A percentile compares a stretch with the other conserved stretches of the same genome.
Evolutionary conservation across 2,797 vertebrate species (phyloP).

Genomic region (Sitta carolinensis): DNA sequence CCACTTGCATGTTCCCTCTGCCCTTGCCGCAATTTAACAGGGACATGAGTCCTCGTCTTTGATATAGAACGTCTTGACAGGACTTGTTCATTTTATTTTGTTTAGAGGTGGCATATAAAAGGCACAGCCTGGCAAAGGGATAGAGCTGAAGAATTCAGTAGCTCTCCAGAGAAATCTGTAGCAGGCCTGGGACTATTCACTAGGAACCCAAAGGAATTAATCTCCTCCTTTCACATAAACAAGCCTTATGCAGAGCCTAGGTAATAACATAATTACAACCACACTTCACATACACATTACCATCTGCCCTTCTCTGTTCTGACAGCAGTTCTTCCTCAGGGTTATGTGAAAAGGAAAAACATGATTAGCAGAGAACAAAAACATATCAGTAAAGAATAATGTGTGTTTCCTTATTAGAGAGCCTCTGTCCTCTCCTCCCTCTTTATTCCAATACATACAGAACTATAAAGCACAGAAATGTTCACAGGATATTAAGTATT

Average conservation of each 20-base stretch:
- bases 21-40: background rate
- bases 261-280: constrained; percentile 45
- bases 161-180: constrained; percentile 33
- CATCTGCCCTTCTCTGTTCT: background rate
- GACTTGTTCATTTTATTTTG: background rate
- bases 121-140: background rate
- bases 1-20: fast-evolving
- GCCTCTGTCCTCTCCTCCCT: background rate
- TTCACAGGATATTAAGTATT: constrained; percentile 55
- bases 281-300: constrained; percentile 4
- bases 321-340: background rate
- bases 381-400: constrained; percentile 21
- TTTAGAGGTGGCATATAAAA: background rate
- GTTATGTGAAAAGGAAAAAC: constrained; percentile 26
- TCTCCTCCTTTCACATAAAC: constrained; percentile 20
- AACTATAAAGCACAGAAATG: constrained; percentile 46
- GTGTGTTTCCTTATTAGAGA: constrained; percentile 10
- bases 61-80: background rate
- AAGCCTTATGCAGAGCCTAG: constrained; percentile 7
- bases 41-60: background rate
- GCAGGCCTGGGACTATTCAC: constrained; percentile 2
- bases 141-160: constrained; percentile 2
- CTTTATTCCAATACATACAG: background rate
- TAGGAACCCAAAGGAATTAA: constrained; percentile 27
- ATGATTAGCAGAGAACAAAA: background rate